Evolutionary conservation across 2,113 vertebrate genomes (phyloP), one percentile per base, ranked within the genome.

Genomic region (Pseudois nayaur): DNA sequence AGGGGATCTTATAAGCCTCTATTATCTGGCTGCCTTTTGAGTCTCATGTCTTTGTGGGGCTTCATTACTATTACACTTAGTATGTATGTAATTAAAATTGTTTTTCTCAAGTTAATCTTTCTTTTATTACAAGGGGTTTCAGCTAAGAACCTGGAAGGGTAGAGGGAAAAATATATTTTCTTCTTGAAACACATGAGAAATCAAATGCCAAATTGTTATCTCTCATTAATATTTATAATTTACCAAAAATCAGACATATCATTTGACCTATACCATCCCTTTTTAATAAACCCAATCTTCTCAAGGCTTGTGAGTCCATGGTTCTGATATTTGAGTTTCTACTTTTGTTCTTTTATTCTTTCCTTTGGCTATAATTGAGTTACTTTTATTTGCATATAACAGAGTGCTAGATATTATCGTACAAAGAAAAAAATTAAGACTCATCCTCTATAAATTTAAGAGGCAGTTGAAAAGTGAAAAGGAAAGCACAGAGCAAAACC

Each of bases 241-340:
- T 78, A n/a, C 4, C 40, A 64, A 81, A 89, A 67, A 67, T 92
- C 36, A 92, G 17, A 71, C 14, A 25, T 59, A 16, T 10, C 83
- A 0, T 62, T 90, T 94, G 36, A 91, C 23, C 52, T 91, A 6
- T 57, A 45, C 45, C 67, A 89, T 89, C 21, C 52, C 83, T 60
- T 89, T 97, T 95, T 91, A 94, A 92, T 87, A 92, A 96, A 87
- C 23, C 0, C 10, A 81, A 6, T 90, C 15, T 94, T 87, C 93
- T 90, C 43, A 83, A 55, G 36, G 10, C 50, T 43, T 94, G 5
- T 50, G 85, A 90, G 40, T 94, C 19, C 50, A 76, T 9, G 67
- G n/a, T 87, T 87, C 74, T 87, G n/a, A 57, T 59, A 92, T 83
- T 89, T 60, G 86, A 87, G 62, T 93, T 97, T 94, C 40, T 57